Conservation (phyloP, 2,888 invertebrate genomes). For the Agrypnus murinus region DNA sequence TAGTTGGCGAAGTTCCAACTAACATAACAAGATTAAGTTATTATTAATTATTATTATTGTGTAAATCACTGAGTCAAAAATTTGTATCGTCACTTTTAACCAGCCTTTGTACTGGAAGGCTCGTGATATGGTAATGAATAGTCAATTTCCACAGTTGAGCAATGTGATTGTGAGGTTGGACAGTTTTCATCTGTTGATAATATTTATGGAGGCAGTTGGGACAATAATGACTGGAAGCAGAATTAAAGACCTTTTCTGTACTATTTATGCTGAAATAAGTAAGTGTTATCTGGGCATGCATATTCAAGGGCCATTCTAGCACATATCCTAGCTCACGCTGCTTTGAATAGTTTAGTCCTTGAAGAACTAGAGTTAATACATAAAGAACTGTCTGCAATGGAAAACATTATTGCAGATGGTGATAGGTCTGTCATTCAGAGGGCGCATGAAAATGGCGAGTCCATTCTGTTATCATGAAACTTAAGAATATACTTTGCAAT, state of each 20-base stretch:
- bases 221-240: constrained; percentile 18
- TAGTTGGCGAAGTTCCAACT: too few species aligned
- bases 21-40: too few species aligned
- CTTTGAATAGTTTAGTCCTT: constrained; percentile 12
- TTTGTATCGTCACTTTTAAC: constrained; percentile 26
- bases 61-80: constrained; percentile 7
- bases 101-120: constrained; percentile 32
- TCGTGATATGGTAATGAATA: constrained; percentile 23
- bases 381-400: constrained; percentile 10
- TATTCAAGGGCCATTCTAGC: constrained; percentile 12
- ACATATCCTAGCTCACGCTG: constrained; percentile 10
- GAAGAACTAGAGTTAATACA: constrained; percentile 1
- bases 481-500: constrained; percentile 3
- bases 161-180: constrained; percentile 28
- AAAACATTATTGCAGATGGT: constrained; percentile 3
- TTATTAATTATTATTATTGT: too few species aligned
- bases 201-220: constrained; percentile 16
- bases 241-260: constrained; percentile 4
- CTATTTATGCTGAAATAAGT: constrained; percentile 7
- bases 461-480: constrained; percentile 2
- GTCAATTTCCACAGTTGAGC: constrained; percentile 16
- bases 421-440: constrained; percentile 24
- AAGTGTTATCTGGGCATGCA: constrained; percentile 6
- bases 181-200: constrained; percentile 9
- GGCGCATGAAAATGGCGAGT: constrained; percentile 19